Evolutionary conservation across 1,140 invertebrate genomes (phyloP), one percentile per base, ranked within the genome.

Genomic region (Macrotrachela quadricornifera): DNA sequence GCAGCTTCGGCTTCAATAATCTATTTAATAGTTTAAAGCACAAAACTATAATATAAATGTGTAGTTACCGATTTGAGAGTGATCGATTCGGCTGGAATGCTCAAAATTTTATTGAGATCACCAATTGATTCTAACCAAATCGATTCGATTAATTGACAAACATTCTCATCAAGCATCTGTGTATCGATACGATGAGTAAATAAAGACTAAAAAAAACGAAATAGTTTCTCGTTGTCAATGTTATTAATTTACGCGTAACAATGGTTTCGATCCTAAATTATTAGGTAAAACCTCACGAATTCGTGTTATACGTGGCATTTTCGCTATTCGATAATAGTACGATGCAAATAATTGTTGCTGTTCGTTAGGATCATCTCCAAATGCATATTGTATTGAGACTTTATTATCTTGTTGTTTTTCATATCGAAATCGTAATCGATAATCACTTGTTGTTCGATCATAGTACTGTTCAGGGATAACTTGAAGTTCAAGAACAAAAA

Each of bases 71-170:
- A 46, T 43, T 30, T 30, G 8, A 30, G 21, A 30, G 21, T 2
- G 21, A 30, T 30, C 8, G 21, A 30, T 30, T 30, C 21, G 21
- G 21, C 3, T 30, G 21, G 8, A 4, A 30, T 30, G 8, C 21
- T 30, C 10, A 69, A 49, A 11, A 62, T 54, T n/a, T 58, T 37
- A 37, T 61, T 60, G n/a, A 68, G 44, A 38, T 67, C 57, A 30
- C 64, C 62, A 10, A 60, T 45, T 12, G 65, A 63, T 47, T 69
- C 67, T 21, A 47, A 43, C 67, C 67, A 69, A 18, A 69, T 59
- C 43, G 36, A 0, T 11, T 53, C 51, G 15, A 46, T 17, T 21
- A n/a, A 48, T 16, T 45, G 11, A 14, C 17, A 9, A 4, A 17
- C 16, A 39, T 43, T 38, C n/a, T 48, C 17, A 40, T 37, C 43